Evolutionary conservation across 2,113 vertebrate species (phyloP).

Genomic region (Calidris pygmaea): DNA sequence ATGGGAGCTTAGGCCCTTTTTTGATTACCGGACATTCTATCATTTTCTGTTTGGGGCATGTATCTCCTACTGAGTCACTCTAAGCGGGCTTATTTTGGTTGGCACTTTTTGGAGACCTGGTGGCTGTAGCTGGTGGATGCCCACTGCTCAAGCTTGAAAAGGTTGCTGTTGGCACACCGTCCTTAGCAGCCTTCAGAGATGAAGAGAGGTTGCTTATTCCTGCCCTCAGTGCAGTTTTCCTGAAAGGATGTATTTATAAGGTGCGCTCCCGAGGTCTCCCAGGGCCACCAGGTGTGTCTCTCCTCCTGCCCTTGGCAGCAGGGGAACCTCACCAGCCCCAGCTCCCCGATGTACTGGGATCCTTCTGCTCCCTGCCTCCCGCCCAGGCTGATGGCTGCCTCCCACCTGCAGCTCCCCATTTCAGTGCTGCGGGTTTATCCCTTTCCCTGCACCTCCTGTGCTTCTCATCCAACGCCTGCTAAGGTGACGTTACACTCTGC

Average conservation of each 20-base stretch:
- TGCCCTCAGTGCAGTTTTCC: neutral
- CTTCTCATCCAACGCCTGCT: neutral
- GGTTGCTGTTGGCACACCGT: neutral
- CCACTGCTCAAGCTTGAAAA: neutral
- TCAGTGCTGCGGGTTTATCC: neutral
- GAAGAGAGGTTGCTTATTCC: neutral
- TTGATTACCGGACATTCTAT: neutral
- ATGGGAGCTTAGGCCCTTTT: neutral
- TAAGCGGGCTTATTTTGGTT: neutral
- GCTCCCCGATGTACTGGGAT: neutral
- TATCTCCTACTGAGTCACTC: neutral
- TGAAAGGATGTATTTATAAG: neutral
- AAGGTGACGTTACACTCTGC: neutral
- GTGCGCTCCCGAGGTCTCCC: neutral
- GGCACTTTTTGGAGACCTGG: neutral
- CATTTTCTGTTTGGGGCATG: fast-evolving
- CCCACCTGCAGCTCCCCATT: neutral
- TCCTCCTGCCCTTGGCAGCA: neutral
- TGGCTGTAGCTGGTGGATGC: fast-evolving
- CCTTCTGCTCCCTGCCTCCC: neutral
- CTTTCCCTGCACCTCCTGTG: neutral
- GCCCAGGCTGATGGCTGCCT: neutral
- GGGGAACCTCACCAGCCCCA: neutral
- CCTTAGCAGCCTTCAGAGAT: neutral
- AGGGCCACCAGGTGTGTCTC: neutral